Base-by-base conservation (phyloP, 2,113 vertebrate species). In the Tiliqua scincoides region DNA sequence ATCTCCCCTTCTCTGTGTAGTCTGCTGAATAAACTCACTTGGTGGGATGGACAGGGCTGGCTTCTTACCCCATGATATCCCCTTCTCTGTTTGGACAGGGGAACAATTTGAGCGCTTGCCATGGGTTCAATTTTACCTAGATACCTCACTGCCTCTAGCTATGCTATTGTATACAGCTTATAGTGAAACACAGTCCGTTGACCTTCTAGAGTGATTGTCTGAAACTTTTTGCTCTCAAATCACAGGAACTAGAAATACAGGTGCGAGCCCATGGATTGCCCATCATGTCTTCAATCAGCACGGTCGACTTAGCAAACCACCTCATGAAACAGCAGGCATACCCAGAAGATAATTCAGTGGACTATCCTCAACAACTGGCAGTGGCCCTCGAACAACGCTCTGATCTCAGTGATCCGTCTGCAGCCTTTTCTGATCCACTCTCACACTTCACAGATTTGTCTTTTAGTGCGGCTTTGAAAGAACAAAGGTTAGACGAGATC, bases 391-490 rank as follows among this genome's bases (percentile, higher is more conserved):
- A 91, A 95, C 96, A 93, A 93, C 96, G 87, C 92, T 91, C 93
- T 65, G 96, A 96, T 30, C 88, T 93, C 82, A 95, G 93, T 0
- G 96, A 98, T 54, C 93, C 95, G 89, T 96, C 97, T 59, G 95
- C 97, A 76, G 96, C 97, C 18, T 99, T 98, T 96, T 99, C 98
- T 1, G 98, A 99, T 92, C 99, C 99, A 10, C 96, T 99, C 88
- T 99, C 98, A 40, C 98, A 99, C 93, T 99, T 99, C 94, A 99
- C 98, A 0, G 98, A 99, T 96, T 97, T 99, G 95, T 97, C 97
- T 63, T 99, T 99, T 94, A 98, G 98, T 0, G 96, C 97, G 2
- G 97, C 98, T 63, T 96, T 98, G 83, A 99, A 99, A 92, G 99
- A 99, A 84, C 98, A 98, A 48, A 95, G 96, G 79, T 95, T 99